Evolutionary conservation across 1,140 invertebrate species (phyloP), one percentile per base, ranked within the genome.

Genomic region (Camponotus pennsylvanicus): DNA sequence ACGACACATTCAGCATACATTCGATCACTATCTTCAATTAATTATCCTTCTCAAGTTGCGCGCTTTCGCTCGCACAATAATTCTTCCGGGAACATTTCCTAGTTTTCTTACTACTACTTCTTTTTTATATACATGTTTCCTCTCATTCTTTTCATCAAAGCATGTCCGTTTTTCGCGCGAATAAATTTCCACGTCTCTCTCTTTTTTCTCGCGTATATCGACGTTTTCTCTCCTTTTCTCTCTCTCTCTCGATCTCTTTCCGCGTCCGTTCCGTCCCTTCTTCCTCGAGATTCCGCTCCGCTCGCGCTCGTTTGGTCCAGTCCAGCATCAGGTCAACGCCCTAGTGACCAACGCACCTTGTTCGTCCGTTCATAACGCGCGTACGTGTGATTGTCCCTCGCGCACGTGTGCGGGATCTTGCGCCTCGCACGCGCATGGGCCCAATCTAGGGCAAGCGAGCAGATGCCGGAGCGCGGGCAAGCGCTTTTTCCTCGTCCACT

Each of bases 291-390:
- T 92, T 93, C 92, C 92, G 89, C 92, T 90, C 85, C 86, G 84
- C 92, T 93, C 91, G 86, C 89, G 90, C 92, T 92, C 92, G 87
- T 92, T 92, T 92, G 92, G 92, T 92, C 91, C 92, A 80, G 89
- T 85, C 88, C 89, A 86, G 88, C 87, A 55, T 76, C 92, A 92
- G 93, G 93, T 94, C 93, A 94, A 94, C 92, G 93, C 92, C 93
- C 93, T 85, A 93, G 90, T 94, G 92, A 94, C 92, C 93, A 94
- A 92, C 89, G 92, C 92, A 92, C 90, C 92, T 92, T 93, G 85
- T 91, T 87, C 91, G 52, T 88, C 76, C 88, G 90, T 88, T 88
- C 87, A 91, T 91, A 90, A 91, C 45, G 78, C 79, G 78, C 83
- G 86, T 63, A 57, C 34, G 80, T 73, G 45, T 78, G 66, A 57